phyloP scores from a whole-genome alignment of 2,888 invertebrate species.

The Acleris holmiana region DNA sequence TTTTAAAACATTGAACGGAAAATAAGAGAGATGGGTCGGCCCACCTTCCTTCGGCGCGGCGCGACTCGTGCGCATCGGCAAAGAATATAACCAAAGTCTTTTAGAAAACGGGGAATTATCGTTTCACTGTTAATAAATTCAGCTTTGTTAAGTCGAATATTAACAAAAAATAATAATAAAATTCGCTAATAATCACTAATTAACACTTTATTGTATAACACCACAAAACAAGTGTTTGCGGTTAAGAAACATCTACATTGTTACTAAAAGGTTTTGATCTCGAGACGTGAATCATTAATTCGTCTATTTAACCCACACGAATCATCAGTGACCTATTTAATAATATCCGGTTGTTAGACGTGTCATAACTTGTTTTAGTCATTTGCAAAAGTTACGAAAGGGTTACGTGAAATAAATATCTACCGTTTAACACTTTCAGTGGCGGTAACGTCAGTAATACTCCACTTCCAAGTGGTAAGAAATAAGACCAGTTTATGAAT shows the following conservation, averaged over 20 bases:
- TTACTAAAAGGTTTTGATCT: background rate
- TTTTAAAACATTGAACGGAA: slow-evolving; percentile 75
- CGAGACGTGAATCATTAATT: slow-evolving; percentile 28
- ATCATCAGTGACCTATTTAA: slow-evolving; percentile 37
- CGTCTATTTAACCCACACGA: slow-evolving; percentile 34
- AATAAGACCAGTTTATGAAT: background rate
- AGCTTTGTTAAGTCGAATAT: too few relatives aligned
- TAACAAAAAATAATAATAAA: too few relatives aligned
- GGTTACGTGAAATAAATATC: background rate
- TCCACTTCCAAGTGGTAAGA: too few relatives aligned
- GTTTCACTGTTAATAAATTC: too few relatives aligned
- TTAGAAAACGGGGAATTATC: too few relatives aligned
- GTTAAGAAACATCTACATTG: background rate
- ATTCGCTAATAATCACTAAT: too few relatives aligned
- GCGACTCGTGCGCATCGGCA: slow-evolving; percentile 53
- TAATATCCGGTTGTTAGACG: slow-evolving; percentile 30
- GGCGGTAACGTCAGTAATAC: too few relatives aligned
- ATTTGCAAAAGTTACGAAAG: slow-evolving; percentile 31
- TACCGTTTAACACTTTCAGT: too few relatives aligned
- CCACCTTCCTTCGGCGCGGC: slow-evolving; percentile 67
- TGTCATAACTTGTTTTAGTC: slow-evolving; percentile 32
- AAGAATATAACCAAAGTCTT: too few relatives aligned
- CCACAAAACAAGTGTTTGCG: slow-evolving; percentile 1
- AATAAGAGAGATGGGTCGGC: slow-evolving; percentile 70
- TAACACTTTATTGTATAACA: too few relatives aligned